Evolutionary conservation across 1,140 invertebrate species (phyloP), one percentile per base, ranked within the genome.

Genomic region (Conus betulinus): DNA sequence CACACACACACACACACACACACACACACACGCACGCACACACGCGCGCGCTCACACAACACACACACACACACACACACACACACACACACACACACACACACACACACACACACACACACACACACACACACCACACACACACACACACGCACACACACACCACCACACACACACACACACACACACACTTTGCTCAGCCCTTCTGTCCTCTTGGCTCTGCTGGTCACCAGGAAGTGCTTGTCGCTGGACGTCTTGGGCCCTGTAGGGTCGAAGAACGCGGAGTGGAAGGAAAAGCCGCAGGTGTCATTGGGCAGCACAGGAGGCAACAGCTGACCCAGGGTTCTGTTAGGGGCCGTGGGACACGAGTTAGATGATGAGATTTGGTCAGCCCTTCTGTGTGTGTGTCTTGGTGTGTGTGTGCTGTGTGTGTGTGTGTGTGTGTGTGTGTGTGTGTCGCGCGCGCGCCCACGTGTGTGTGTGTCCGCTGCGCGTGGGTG

Each of bases 261-360:
- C 51, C 89, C 87, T 10, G 88, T 87, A 25, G 91, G 89, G 74
- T 95, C 92, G 87, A 91, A 94, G 89, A 95, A 95, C 27, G 94
- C 94, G 89, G 93, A 94, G 82, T 91, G 79, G 90, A 95, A 93
- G 74, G 92, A 92, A 11, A 93, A 91, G 1, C 93, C 94, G 76
- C 91, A 92, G 27, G 89, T 90, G 74, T 90, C 89, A 39, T 89
- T 88, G 13, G 81, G 87, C 10, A 94, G 88, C 15, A 91, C 20
- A 17, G 82, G 55, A 6, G 87, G 63, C 55, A 94, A 81, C 7
- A 88, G 27, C 52, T 83, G 51, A 53, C 78, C 51, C n/a, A 13
- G 23, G 7, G 71, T 60, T 60, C 57, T 60, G 39, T 39, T 39
- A 39, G 39, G 39, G 39, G 39, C 39, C 39, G 39, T 39, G 39